phyloP scores from a whole-genome alignment of 1,140 invertebrate genomes.

The Eubasilissa regina region DNA sequence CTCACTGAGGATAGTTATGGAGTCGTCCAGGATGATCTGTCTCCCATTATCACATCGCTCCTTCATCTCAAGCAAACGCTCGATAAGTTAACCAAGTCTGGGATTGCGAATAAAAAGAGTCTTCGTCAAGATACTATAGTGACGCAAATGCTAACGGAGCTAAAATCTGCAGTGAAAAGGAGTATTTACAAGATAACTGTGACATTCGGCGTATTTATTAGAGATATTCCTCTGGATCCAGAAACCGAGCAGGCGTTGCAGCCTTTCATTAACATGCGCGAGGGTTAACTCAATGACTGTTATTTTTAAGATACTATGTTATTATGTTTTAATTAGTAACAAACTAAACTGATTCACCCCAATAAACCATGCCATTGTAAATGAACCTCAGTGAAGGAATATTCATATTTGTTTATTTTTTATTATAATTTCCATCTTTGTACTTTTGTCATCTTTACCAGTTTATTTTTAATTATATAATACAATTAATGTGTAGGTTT shows the following conservation, averaged over 20 bases:
- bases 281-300: slow-evolving; percentile 62
- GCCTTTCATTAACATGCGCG: slow-evolving; percentile 70
- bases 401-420: slow-evolving; percentile 13
- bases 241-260: slow-evolving; percentile 70
- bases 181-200: slow-evolving; percentile 83
- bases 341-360: not conserved
- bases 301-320: not conserved
- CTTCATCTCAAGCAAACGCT: slow-evolving; percentile 79
- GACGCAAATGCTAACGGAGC: slow-evolving; percentile 74
- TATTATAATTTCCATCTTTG: slow-evolving; percentile 1
- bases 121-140: slow-evolving; percentile 75
- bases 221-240: slow-evolving; percentile 76
- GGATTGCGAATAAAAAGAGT: slow-evolving; percentile 75
- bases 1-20: slow-evolving; percentile 85
- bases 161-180: slow-evolving; percentile 78
- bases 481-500: slow-evolving; percentile 12
- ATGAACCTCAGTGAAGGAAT: too few species aligned
- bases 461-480: slow-evolving; percentile 9
- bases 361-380: too few species aligned
- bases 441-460: slow-evolving; percentile 26
- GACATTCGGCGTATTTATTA: slow-evolving; percentile 80
- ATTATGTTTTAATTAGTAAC: not conserved
- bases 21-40: slow-evolving; percentile 84
- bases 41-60: slow-evolving; percentile 77
- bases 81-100: slow-evolving; percentile 80